Evolutionary conservation across 2,888 invertebrate genomes (phyloP), one percentile per base, ranked within the genome.

Genomic region (Camptogramma bilineatum): DNA sequence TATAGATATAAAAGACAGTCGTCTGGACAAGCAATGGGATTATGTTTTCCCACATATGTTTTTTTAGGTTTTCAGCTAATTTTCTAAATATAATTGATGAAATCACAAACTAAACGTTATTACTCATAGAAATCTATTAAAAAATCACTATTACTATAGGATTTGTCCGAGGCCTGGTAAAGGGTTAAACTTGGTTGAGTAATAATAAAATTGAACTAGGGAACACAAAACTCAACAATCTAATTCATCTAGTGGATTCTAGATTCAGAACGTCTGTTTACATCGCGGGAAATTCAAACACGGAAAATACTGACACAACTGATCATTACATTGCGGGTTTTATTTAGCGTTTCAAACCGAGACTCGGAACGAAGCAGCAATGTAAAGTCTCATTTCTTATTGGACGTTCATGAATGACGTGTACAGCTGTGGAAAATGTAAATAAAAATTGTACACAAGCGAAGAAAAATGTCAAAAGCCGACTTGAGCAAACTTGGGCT

Each of bases 401-500:
- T 44, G 61, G 47, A 18, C 21, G 10, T 10, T 24, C 18, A 24
- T n/a, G 19, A 17, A 46, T 62, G 55, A 62, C 54, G 64, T 66
- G 51, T 66, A 39, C 34, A 39, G 48, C n/a, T n/a, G 58, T 63
- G 61, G 53, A 67, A n/a, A 67, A 59, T 62, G 60, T 63, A 66
- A 65, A 57, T 59, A 63, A 51, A 60, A 56, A 64, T 62, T 66
- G 66, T 67, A 71, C 51, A 69, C 67, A 68, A 70, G 69, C 62
- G 57, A 61, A 67, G 55, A 64, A 70, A 65, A 73, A 70, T 71
- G 72, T 69, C 71, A 73, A 71, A 73, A 55, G 53, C 66, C 59
- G 68, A 56, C 62, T 67, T 44, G 66, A 84, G 77, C 86, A 86
- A 91, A 56, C 62, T 67, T 44, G 66, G 84, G 77, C 86, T 86